Base-by-base conservation (phyloP, 2,797 vertebrate genomes). In the Hippoglossus hippoglossus region DNA sequence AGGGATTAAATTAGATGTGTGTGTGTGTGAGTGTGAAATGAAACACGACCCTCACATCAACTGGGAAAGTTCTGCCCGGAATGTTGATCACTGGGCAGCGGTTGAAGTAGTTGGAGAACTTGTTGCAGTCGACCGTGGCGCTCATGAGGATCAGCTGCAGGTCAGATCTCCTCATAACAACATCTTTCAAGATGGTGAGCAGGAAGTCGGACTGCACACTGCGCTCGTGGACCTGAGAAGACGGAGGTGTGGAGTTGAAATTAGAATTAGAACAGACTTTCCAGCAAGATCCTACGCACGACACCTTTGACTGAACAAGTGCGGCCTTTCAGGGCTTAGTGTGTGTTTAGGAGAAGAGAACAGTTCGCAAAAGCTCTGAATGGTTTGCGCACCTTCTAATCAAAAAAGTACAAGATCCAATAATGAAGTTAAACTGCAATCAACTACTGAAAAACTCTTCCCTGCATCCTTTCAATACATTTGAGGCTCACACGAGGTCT, bases 151-250 rank as follows among this genome's bases (percentile, higher is more conserved):
- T 93, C 72, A 99, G 92, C 61, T 95, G 95, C 75, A 99, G 91
- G 83, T 99, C 96, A 0, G 97, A 96, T 16, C 98, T 94, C 78
- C 95, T 97, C 87, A 94, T 96, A 3, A 99, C 93, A 49, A 99
- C 94, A 52, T 97, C 96, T 75, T 95, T 96, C 68, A 99, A 91
- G 87, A 99, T 98, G 87, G 96, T 94, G 0, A 99, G 89, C 58
- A 99, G 94, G 89, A 99, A 99, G 89, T 99, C 98, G 0, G 97
- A 99, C 80, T 99, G 97, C 58, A 99, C 98, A 2, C 96, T 99
- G 88, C 98, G 97, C 89, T 99, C 98, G 4, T 99, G 98, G 68
- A 99, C 98, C 98, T 99, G 81, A 51, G 18, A 12, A 8, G 62
- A 44, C 0, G 47, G 21, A 55, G 21, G 6, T 21, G 36, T 55